A percentile compares a stretch with the other conserved stretches of the same genome.
phyloP scores from a whole-genome alignment of 2,888 invertebrate species.

The Tiphia femorata region DNA sequence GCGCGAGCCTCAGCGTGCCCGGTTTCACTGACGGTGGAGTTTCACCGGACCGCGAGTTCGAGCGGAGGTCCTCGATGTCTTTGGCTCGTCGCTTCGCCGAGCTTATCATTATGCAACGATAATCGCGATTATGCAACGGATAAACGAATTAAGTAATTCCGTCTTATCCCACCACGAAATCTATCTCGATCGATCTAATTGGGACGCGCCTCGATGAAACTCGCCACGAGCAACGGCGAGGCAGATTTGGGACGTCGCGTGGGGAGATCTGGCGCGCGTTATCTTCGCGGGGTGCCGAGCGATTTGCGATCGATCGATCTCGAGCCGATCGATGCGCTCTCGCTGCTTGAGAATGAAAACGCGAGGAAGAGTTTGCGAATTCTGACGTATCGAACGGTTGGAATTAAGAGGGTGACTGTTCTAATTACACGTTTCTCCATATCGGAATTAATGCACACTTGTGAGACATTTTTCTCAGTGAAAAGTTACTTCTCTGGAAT shows the following conservation, averaged over 20 bases:
- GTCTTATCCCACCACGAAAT: conserved; percentile 27
- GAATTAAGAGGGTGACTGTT: too few species aligned
- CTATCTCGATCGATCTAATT: conserved; percentile 28
- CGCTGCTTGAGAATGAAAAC: not conserved
- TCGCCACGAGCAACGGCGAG: not conserved
- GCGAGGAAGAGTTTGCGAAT: not conserved
- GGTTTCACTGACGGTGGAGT: conserved; percentile 62
- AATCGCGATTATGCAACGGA: conserved; percentile 35
- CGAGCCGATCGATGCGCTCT: not conserved
- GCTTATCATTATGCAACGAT: conserved; percentile 47
- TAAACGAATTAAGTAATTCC: conserved; percentile 39
- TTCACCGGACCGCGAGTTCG: too few species aligned
- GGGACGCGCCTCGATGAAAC: conserved; percentile 6
- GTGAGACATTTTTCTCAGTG: too few species aligned
- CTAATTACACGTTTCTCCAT: too few species aligned
- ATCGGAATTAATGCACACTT: too few species aligned
- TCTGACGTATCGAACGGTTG: too few species aligned
- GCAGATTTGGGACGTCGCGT: not conserved
- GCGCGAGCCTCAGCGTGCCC: conserved; percentile 45
- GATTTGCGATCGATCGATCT: not conserved
- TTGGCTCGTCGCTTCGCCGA: conserved; percentile 16
- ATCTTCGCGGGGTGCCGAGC: not conserved
- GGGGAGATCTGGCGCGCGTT: not conserved
- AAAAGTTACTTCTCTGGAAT: too few species aligned
- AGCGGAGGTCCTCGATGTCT: too few species aligned